phyloP scores from a whole-genome alignment of 2,113 vertebrate genomes.

The Carassius carassius region DNA sequence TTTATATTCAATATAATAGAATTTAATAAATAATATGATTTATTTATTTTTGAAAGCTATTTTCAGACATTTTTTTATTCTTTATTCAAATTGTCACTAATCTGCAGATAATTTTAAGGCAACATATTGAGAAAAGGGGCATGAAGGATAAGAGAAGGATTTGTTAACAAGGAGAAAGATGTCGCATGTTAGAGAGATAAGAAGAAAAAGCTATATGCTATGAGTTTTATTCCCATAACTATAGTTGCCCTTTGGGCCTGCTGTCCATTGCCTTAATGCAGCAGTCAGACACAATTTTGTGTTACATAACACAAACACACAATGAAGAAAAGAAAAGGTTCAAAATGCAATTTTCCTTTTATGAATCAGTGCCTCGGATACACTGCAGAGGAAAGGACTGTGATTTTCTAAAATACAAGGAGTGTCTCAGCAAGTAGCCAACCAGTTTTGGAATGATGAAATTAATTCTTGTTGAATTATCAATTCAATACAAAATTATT shows the following conservation, averaged over 20 bases:
- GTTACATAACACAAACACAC: slow-evolving; percentile 66
- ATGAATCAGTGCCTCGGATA: slow-evolving; percentile 51
- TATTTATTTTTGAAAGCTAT: too few relatives aligned
- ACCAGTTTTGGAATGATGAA: background rate
- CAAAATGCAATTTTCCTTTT: slow-evolving; percentile 66
- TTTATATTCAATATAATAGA: too few relatives aligned
- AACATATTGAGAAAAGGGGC: background rate
- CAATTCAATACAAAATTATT: too few relatives aligned
- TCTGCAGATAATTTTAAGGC: background rate
- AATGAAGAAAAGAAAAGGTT: slow-evolving; percentile 60
- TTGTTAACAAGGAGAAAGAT: background rate
- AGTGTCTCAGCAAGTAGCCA: background rate
- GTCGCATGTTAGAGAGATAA: slow-evolving; percentile 13
- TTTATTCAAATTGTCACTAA: background rate
- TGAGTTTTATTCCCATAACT: slow-evolving; percentile 6
- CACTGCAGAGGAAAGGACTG: slow-evolving; percentile 54
- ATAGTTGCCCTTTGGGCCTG: slow-evolving; percentile 3
- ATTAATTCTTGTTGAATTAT: too few relatives aligned
- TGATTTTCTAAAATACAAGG: slow-evolving; percentile 36
- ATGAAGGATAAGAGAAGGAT: background rate
- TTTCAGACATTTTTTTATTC: too few relatives aligned
- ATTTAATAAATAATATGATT: too few relatives aligned
- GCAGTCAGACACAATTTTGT: slow-evolving; percentile 70
- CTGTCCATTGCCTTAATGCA: slow-evolving; percentile 67
- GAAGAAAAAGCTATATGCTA: slow-evolving; percentile 40